Evolutionary conservation across 2,888 invertebrate species (phyloP).

Genomic region (Trichogramma evanescens): DNA sequence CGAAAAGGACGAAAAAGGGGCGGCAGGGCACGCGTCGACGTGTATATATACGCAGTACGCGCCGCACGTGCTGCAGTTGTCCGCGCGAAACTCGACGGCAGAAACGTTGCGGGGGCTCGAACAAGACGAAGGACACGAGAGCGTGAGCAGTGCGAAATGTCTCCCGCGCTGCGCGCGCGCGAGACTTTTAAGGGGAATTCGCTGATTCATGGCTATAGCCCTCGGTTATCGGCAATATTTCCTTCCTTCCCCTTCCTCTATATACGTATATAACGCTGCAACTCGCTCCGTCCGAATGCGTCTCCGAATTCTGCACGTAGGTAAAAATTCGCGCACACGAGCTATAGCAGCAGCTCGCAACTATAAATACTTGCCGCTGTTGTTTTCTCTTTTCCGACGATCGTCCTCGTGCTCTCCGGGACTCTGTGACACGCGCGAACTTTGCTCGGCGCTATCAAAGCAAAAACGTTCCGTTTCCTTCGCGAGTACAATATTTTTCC

Average conservation of each 20-base stretch:
- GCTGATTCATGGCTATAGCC: conserved; percentile 21
- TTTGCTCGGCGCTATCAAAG: not conserved
- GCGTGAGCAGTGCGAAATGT: conserved; percentile 11
- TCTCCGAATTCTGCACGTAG: not conserved
- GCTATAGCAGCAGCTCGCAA: not conserved
- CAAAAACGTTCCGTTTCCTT: not conserved
- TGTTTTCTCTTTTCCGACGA: not conserved
- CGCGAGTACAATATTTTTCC: not conserved
- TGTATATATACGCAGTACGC: too few relatives aligned
- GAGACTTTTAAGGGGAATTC: conserved; percentile 24
- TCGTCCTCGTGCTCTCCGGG: too few relatives aligned
- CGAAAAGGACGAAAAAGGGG: too few relatives aligned
- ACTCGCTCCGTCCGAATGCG: not conserved
- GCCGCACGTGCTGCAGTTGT: too few relatives aligned
- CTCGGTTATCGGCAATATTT: conserved; percentile 21
- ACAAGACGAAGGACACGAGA: not conserved
- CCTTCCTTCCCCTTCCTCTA: conserved; percentile 21
- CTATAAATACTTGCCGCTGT: not conserved
- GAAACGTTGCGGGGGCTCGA: too few relatives aligned
- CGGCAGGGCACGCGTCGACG: too few relatives aligned
- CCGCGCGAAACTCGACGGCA: too few relatives aligned
- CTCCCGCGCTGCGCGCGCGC: conserved; percentile 9
- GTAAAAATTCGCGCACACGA: not conserved
- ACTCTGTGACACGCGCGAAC: not conserved
- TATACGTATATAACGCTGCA: conserved; percentile 11